Base-by-base conservation (phyloP, 53 echinoderm and acorn worm genomes). In the Pentamera pediparva region DNA sequence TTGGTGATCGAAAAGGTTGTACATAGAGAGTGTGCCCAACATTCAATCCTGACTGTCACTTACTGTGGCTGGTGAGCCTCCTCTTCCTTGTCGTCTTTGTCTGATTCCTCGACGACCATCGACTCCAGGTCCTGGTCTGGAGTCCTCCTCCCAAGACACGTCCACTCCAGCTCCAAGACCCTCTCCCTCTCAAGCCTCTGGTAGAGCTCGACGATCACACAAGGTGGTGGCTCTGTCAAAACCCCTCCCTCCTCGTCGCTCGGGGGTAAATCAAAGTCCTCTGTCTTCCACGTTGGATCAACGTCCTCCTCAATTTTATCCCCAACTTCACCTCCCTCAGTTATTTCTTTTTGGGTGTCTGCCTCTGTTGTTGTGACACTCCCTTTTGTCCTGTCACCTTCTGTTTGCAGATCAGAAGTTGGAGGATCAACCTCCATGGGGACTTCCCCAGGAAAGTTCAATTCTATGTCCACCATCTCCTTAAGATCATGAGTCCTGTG, bases 131-230 rank as follows among this genome's bases (percentile, higher is more conserved):
- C 91, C 35, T 91, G 83, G 18, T 83, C 86, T 3, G 88, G 96
- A 20, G 63, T 61, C 52, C 88, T 85, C 76, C 91, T 75, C 30
- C 88, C 88, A 11, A 90, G 88, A 69, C 96, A 95, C 65, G 91
- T 95, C 96, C 96, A 95, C 36, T 76, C 73, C 38, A 95, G 80
- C 31, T 95, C 91, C 48, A 95, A 73, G 32, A 95, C 75, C 3
- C 85, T 91, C 37, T 88, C 83, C 37, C 83, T 77, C 80, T 95
- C 96, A 28, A 95, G 71, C 73, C 83, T 91, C 54, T 85, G 76
- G 59, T 85, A 95, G 8, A 95, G 88, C 59, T 95, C 91, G 29
- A 91, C 80, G 34, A 91, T 95, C n/a, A 91, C 80, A 11, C 84
- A 77, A 7, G 79, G 39, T 35, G 91, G 77, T 0, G 96, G 96